Evolutionary conservation across 2,888 invertebrate species (phyloP).

Genomic region (Hermaeophaga mercurialis): DNA sequence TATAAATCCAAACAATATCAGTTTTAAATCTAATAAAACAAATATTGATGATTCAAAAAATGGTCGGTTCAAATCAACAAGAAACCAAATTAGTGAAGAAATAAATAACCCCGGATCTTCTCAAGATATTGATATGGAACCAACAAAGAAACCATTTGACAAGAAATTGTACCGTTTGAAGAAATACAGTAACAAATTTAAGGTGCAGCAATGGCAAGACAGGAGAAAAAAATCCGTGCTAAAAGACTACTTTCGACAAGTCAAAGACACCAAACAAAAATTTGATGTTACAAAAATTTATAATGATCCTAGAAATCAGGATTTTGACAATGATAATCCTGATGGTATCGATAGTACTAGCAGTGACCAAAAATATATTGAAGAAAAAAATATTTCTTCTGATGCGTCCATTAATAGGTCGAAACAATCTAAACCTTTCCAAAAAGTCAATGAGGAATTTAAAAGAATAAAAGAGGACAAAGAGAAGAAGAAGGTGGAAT

Average conservation of each 20-base stretch:
- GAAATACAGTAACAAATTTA: constrained; percentile 73
- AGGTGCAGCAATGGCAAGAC: constrained; percentile 72
- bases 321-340: constrained; percentile 25
- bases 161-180: constrained; percentile 70
- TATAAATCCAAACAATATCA: neutral
- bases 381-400: constrained; percentile 29
- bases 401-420: neutral
- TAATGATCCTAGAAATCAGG: constrained; percentile 42
- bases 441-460: constrained; percentile 63
- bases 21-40: constrained; percentile 4
- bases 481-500: constrained; percentile 59
- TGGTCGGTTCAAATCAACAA: no score
- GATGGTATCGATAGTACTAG: no score
- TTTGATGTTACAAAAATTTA: constrained; percentile 63
- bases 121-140: neutral
- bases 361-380: no score
- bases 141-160: constrained; percentile 66
- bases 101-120: no score
- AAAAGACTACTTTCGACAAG: constrained; percentile 63
- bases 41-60: neutral
- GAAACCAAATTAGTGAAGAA: constrained; percentile 1
- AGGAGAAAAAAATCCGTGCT: constrained; percentile 65
- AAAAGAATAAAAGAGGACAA: constrained; percentile 64
- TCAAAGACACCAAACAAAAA: constrained; percentile 56
- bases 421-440: constrained; percentile 47